Percentiles rank a stretch among this genome's conserved stretches.
Evolutionary conservation across 2,113 vertebrate genomes (phyloP).

Genomic region (Sturnus vulgaris): DNA sequence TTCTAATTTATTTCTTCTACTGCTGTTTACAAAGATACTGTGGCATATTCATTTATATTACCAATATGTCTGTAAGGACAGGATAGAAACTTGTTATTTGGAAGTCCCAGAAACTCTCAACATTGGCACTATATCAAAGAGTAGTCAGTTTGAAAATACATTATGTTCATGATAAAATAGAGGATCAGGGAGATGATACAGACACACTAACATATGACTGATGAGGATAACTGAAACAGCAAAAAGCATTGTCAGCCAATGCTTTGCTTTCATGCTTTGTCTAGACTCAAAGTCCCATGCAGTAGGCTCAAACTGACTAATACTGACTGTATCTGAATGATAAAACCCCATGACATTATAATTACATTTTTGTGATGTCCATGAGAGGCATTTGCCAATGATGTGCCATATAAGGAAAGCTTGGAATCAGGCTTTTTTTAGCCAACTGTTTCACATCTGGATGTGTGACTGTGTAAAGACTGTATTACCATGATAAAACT

Average conservation of each 20-base stretch:
- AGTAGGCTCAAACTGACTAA: neutral
- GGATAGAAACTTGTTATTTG: neutral
- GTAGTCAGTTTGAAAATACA: neutral
- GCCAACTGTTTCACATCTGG: slow-evolving; percentile 4
- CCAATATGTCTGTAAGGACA: neutral
- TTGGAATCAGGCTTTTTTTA: neutral
- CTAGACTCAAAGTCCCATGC: slow-evolving; percentile 24
- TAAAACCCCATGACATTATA: slow-evolving; percentile 23
- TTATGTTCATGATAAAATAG: slow-evolving; percentile 19
- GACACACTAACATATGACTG: neutral
- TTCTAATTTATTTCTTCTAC: neutral
- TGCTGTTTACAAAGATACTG: neutral
- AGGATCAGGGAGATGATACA: neutral
- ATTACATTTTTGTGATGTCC: slow-evolving; percentile 42
- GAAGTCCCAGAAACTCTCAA: neutral
- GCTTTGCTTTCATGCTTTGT: slow-evolving; percentile 47
- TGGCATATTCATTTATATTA: neutral
- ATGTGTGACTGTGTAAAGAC: neutral
- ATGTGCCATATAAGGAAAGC: neutral
- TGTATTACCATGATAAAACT: neutral
- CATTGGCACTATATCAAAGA: neutral
- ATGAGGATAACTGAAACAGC: slow-evolving; percentile 25
- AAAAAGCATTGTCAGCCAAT: slow-evolving; percentile 9
- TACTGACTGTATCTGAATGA: slow-evolving; percentile 31
- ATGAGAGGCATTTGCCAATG: neutral